phyloP scores from a whole-genome alignment of 1,140 invertebrate species.

The Drosophila leontia region DNA sequence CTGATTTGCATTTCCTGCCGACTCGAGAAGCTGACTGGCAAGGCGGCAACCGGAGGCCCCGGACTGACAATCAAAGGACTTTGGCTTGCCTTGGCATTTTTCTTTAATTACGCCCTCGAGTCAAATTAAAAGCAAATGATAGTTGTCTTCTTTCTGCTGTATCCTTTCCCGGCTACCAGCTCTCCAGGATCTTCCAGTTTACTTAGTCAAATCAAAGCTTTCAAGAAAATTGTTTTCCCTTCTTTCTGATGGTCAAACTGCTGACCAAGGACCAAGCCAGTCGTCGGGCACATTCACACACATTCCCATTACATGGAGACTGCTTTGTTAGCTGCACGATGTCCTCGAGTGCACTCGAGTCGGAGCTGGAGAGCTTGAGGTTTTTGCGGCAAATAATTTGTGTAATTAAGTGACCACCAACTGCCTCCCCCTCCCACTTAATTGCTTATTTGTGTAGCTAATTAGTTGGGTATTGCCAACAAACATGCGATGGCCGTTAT shows the following conservation, averaged over 20 bases:
- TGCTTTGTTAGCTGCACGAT: conserved; percentile 51
- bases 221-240: conserved; percentile 77
- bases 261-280: conserved; percentile 39
- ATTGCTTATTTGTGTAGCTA: conserved; percentile 61
- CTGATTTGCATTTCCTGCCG: conserved; percentile 67
- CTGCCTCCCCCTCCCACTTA: conserved; percentile 24
- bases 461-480: conserved; percentile 58
- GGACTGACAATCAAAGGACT: conserved; percentile 75
- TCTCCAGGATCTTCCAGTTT: conserved; percentile 66
- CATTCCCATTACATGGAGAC: conserved; percentile 29
- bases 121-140: conserved; percentile 82
- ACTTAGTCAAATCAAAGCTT: conserved; percentile 82
- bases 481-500: conserved; percentile 35
- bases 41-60: conserved; percentile 12
- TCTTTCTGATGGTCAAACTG: conserved; percentile 44
- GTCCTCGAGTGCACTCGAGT: conserved; percentile 46
- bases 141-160: conserved; percentile 44
- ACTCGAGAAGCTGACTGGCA: conserved; percentile 14
- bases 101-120: conserved; percentile 81
- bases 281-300: conserved; percentile 3
- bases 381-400: conserved; percentile 64
- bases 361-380: conserved; percentile 31
- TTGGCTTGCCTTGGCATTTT: conserved; percentile 74
- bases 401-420: conserved; percentile 62
- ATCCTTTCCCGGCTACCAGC: conserved; percentile 11